Conservation (phyloP, 2,888 invertebrate species). For the Diaperis boleti region DNA sequence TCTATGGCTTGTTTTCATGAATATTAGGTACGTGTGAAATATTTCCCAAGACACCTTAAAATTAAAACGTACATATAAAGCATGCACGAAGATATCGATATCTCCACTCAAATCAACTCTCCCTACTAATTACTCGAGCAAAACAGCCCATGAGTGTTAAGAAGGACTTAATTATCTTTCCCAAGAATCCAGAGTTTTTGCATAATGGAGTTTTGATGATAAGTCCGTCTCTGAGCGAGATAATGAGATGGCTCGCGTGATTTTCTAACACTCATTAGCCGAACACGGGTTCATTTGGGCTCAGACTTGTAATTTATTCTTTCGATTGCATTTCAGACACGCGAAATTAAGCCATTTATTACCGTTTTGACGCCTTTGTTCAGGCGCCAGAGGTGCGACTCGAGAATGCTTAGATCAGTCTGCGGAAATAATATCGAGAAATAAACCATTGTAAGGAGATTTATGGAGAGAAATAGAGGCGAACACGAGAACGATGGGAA, state of each 20-base stretch:
- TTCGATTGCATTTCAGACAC: constrained; percentile 49
- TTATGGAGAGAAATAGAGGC: constrained; percentile 16
- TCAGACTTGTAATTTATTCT: constrained; percentile 51
- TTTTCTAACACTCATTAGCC: constrained; percentile 53
- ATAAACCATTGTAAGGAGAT: constrained; percentile 33
- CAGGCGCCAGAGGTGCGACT: constrained; percentile 47
- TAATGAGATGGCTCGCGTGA: constrained; percentile 54
- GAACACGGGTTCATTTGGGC: constrained; percentile 51
- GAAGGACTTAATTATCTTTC: neutral
- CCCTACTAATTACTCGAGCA: constrained; percentile 13
- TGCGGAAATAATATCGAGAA: constrained; percentile 46
- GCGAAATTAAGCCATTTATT: constrained; percentile 52
- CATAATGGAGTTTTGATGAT: constrained; percentile 30
- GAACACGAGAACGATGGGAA: constrained; percentile 7
- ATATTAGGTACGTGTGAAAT: constrained; percentile 24
- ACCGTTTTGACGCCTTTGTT: constrained; percentile 50
- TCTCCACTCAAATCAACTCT: constrained; percentile 2
- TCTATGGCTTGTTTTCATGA: constrained; percentile 4
- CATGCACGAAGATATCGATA: constrained; percentile 22
- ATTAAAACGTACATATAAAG: constrained; percentile 26
- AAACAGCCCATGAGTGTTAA: constrained; percentile 7
- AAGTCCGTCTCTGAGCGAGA: constrained; percentile 37
- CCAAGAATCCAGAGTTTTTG: constrained; percentile 1
- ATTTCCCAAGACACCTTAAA: constrained; percentile 32
- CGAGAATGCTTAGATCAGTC: constrained; percentile 45